Base-by-base conservation (phyloP, 1,140 invertebrate genomes). In the Drosophila serrata region DNA sequence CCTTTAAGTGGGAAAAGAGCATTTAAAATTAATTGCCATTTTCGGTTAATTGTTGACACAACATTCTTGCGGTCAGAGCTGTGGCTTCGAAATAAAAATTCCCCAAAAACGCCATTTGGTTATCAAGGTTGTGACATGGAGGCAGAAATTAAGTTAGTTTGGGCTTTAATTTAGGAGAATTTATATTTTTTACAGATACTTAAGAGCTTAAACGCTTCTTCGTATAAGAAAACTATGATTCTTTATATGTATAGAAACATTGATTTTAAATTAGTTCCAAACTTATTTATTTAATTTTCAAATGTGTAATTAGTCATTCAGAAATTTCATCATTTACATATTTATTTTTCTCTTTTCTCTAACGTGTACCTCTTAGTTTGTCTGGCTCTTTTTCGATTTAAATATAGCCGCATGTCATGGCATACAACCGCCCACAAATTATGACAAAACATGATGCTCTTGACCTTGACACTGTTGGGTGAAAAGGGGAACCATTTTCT, bases 11-110 rank as follows among this genome's bases (percentile, higher is more conserved):
- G 29, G 42, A 73, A 73, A 51, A 55, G 31, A 74, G 58, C 65
- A 60, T 67, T 85, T 87, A 74, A 88, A 77, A 76, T 75, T 63
- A 74, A 74, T 80, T 65, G 43, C 82, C 67, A 39, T 67, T 70
- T 90, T 70, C 17, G 78, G 73, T 58, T 58, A 80, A 80, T 87
- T 69, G 65, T 53, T 65, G 19, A 73, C 45, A 62, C 84, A 67
- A 84, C 84, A 87, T 87, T 87, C 81, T 80, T 87, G 85, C 43
- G 84, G 84, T 73, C 59, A 17, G 6, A 45, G 22, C 15, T 64
- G 31, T 13, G 29, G 60, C 48, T 62, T 33, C 42, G 46, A 55
- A 42, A 55, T 37, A 24, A 42, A 57, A 62, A 73, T 65, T 60
- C 65, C 60, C 59, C 63, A 59, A 84, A 59, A 56, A 45, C 61